A percentile compares a stretch with the other conserved stretches of the same genome.
Conservation (phyloP, 2,888 invertebrate genomes). For the Agapetus fuscipes region DNA sequence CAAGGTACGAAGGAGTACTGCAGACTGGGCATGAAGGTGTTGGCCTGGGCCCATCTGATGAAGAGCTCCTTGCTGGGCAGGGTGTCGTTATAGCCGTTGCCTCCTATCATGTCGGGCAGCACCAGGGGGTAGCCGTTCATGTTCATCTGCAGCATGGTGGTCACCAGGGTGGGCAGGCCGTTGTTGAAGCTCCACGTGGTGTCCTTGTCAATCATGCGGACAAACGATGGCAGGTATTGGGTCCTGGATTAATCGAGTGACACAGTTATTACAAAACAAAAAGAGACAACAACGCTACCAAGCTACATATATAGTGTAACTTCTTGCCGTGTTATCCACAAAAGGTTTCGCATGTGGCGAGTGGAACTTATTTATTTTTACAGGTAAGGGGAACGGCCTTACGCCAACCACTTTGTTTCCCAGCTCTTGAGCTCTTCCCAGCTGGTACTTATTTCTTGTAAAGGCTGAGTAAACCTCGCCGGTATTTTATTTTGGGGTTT, state of each 20-base stretch:
- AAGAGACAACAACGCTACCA: no score
- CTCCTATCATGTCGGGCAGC: conserved; percentile 73
- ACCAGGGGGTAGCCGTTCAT: conserved; percentile 61
- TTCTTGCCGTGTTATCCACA: no score
- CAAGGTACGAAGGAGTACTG: conserved; percentile 76
- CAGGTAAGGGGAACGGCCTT: no score
- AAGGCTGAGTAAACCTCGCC: no score
- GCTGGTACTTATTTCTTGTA: no score
- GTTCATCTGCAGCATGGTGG: conserved; percentile 57
- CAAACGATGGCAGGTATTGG: conserved; percentile 60
- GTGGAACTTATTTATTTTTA: no score
- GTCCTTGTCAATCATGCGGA: conserved; percentile 72
- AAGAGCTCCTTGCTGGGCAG: conserved; percentile 53
- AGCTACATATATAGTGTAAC: no score
- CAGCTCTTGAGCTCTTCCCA: no score
- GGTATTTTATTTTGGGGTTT: no score
- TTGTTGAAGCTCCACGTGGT: conserved; percentile 59
- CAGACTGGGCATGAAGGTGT: conserved; percentile 66
- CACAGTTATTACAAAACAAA: neutral
- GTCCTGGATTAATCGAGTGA: conserved; percentile 45
- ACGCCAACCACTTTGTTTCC: no score
- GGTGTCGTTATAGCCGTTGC: conserved; percentile 50
- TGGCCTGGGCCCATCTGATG: conserved; percentile 71
- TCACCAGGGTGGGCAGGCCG: conserved; percentile 62
- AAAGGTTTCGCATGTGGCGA: no score